Conservation (phyloP, 37 sponge, comb jelly and placozoan genomes). For the Ianthella basta region DNA sequence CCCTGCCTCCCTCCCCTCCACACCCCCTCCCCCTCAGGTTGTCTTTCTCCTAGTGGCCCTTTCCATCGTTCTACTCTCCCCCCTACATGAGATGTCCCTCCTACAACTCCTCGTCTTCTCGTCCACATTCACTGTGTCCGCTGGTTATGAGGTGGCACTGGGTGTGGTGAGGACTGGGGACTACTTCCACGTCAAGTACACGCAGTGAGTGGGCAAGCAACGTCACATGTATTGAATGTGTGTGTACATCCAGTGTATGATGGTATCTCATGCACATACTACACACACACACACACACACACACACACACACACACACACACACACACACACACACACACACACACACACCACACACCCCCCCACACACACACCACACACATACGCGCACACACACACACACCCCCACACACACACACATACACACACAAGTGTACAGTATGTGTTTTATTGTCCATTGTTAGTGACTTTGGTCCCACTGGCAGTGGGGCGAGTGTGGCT, state of each 20-base stretch:
- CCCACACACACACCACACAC: too few species aligned
- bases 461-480: too few species aligned
- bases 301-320: too few species aligned
- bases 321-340: too few species aligned
- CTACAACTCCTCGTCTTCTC: constrained; percentile 15
- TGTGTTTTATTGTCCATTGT: too few species aligned
- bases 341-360: too few species aligned
- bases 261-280: too few species aligned
- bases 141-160: constrained; percentile 12
- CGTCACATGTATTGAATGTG: neutral
- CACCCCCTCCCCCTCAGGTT: constrained; percentile 4
- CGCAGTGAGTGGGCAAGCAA: neutral
- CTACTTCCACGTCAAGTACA: constrained; percentile 32
- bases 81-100: neutral
- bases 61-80: constrained; percentile 18
- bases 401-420: too few species aligned
- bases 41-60: constrained; percentile 6
- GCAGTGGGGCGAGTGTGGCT: neutral
- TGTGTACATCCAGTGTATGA: too few species aligned
- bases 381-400: too few species aligned
- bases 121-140: neutral
- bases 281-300: too few species aligned
- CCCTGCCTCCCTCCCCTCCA: neutral
- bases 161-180: constrained; percentile 45
- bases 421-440: too few species aligned